Evolutionary conservation across 2,888 invertebrate species (phyloP).

Genomic region (Pammene fasciana): DNA sequence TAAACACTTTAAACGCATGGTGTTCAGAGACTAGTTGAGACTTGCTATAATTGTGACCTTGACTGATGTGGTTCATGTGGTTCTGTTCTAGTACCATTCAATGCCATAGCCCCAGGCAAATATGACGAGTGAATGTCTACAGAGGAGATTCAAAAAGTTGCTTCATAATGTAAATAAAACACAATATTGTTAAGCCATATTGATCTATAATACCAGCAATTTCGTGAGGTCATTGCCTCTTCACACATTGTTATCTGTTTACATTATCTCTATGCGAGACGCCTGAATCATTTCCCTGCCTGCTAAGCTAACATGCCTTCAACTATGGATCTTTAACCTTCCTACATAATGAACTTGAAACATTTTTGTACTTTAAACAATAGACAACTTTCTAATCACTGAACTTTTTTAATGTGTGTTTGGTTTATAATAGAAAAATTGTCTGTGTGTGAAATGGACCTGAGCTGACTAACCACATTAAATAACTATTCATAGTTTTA

Average conservation of each 20-base stretch:
- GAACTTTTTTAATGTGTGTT: background rate
- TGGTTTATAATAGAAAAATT: background rate
- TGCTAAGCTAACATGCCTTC: constrained; percentile 23
- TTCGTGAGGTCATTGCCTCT: constrained; percentile 37
- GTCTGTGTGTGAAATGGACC: too few species aligned
- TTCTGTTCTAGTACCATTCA: background rate
- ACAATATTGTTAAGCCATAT: too few species aligned
- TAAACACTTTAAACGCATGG: constrained; percentile 17
- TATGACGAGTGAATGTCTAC: background rate
- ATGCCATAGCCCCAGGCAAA: background rate
- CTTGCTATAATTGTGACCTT: constrained; percentile 23
- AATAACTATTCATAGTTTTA: too few species aligned
- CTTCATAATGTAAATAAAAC: too few species aligned
- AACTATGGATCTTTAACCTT: constrained; percentile 20
- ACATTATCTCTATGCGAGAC: constrained; percentile 29
- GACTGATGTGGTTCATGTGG: too few species aligned
- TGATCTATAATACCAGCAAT: background rate
- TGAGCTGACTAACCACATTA: too few species aligned
- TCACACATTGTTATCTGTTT: constrained; percentile 36
- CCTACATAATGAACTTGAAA: constrained; percentile 16
- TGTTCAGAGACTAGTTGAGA: constrained; percentile 14
- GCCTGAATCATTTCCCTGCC: constrained; percentile 28
- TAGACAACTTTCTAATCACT: background rate
- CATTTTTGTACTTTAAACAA: constrained; percentile 12
- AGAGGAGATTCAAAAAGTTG: too few species aligned